Evolutionary conservation across 2,888 invertebrate genomes (phyloP), one percentile per base, ranked within the genome.

Genomic region (Sepioteuthis lessoniana): DNA sequence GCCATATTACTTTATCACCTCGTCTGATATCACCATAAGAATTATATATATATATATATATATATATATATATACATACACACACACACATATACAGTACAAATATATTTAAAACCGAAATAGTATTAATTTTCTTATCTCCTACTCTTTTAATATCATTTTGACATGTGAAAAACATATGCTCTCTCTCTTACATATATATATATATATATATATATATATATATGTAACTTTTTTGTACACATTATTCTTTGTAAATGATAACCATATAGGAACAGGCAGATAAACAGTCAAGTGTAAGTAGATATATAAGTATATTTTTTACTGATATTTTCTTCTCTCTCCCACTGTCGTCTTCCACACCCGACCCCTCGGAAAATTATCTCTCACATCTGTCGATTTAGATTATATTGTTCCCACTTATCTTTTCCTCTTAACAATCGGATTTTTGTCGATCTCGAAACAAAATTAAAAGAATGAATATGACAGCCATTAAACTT

Each of bases 121-220:
- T 76, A n/a, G n/a, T 76, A n/a, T 10, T 31, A 28, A 60, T 60
- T 60, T 35, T n/a, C 16, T 76, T 76, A 21, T 35, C n/a, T 21
- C 19, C n/a, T 35, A 10, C n/a, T 35, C 16, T 76, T n/a, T 76
- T 76, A 10, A 76, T 35, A 35, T n/a, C 76, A n/a, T 35, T 76
- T 76, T 76, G n/a, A n/a, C 60, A 60, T 25, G 28, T 60, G 60
- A 60, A n/a, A 76, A 76, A 7, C 76, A 76, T 76, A 76, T 76
- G 76, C 76, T 76, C n/a, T 1, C n/a, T n/a, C 8, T 76, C 10
- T n/a, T n/a, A 13, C 1, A n/a, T 31, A 76, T 76, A 76, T 76
- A 76, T 76, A 76, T 76, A 76, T 76, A 76, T 76, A 76, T 76
- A 76, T n/a, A 76, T n/a, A 76, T n/a, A 76, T 76, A n/a, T n/a